A percentile compares a stretch with the other conserved stretches of the same genome.
These are phyloP conservation scores for Drosophila funebris DNA, from an alignment of 1,140 invertebrate genomes.

Conservation along the genomic window DNA sequence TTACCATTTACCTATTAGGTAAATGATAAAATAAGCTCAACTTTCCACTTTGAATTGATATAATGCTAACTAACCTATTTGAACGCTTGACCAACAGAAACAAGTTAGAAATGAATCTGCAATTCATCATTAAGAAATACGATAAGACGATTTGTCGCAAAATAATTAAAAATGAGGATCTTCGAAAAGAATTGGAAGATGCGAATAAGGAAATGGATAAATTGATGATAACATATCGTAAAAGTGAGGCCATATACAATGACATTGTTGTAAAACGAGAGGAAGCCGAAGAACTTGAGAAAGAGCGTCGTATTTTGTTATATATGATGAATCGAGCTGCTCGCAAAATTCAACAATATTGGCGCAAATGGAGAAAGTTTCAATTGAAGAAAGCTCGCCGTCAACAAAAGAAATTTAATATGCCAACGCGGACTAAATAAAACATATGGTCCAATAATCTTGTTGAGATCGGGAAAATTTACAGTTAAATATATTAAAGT, in stretches of 20 bases:
- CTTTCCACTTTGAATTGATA: too few relatives aligned
- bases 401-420: background rate
- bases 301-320: background rate
- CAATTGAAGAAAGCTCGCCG: background rate
- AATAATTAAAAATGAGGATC: constrained; percentile 1
- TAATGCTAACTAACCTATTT: too few relatives aligned
- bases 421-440: too few relatives aligned
- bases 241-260: background rate
- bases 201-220: background rate
- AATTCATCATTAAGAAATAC: constrained; percentile 16
- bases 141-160: constrained; percentile 17
- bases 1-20: too few relatives aligned
- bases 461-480: background rate
- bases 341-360: constrained; percentile 30
- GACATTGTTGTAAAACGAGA: constrained; percentile 12
- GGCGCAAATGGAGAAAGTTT: constrained; percentile 8
- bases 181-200: background rate
- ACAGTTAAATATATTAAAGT: background rate
- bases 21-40: too few relatives aligned
- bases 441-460: too few relatives aligned
- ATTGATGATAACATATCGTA: background rate
- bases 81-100: background rate
- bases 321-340: constrained; percentile 39
- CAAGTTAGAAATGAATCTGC: constrained; percentile 3
- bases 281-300: background rate